Evolutionary conservation across 2,113 vertebrate genomes (phyloP), one percentile per base, ranked within the genome.

Genomic region (Pluvialis apricaria): DNA sequence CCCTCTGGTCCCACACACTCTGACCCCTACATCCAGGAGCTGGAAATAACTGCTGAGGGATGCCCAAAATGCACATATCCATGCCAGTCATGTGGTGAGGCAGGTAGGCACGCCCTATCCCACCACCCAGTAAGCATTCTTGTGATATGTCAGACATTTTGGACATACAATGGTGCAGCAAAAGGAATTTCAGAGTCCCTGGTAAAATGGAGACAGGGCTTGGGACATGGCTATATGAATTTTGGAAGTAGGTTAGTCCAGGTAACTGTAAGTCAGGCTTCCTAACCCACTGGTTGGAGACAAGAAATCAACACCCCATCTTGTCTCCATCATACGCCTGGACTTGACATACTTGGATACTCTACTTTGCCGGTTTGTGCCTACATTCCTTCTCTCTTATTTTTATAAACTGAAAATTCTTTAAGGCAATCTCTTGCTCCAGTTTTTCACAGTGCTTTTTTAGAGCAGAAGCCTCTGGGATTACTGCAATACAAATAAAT

Each of bases 401-500:
- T 65, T 92, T 61, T 62, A 44, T 55, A 69, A 57, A 76, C 51
- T 28, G 19, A 29, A 61, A 69, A 71, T 69, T 87, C 81, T 82
- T 91, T 31, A 84, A 60, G 57, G 20, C 1, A 1, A 9, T 52
- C 28, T 94, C 61, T 76, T 52, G 38, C 26, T 79, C 19, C 11
- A 58, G 4, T 77, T 92, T 94, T 83, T 42, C 78, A 79, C 13
- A 45, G 81, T 8, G 12, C 2, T 36, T 86, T 68, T 58, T 60
- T 38, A 54, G 21, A 85, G 24, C 40, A 49, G 42, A 8, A 82
- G 14, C 54, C 55, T 87, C 71, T 82, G 86, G 29, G 70, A 45
- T 84, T 73, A n/a, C 78, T 73, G 28, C 34, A 83, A 71, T 77
- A 42, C 51, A 81, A 91, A 94, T 92, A 95, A 91, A 94, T 95